phyloP scores from a whole-genome alignment of 2,888 invertebrate genomes.

The Drosophila mimica region DNA sequence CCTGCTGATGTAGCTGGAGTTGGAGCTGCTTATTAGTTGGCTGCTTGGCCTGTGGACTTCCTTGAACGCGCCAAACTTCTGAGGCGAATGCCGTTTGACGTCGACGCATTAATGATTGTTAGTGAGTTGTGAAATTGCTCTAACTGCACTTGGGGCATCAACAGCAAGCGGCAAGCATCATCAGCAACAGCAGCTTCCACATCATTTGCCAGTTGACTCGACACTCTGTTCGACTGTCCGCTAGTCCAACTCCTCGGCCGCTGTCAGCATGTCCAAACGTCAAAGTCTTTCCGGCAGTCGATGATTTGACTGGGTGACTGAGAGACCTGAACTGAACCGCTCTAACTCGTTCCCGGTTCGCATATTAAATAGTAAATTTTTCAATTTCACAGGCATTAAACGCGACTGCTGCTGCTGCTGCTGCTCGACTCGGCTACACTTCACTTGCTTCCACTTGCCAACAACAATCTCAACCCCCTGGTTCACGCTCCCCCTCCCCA shows the following conservation, averaged over 20 bases:
- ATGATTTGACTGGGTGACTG: constrained; percentile 38
- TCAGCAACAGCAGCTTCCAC: constrained; percentile 63
- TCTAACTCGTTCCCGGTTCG: constrained; percentile 67
- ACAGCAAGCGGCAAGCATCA: constrained; percentile 42
- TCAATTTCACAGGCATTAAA: constrained; percentile 82
- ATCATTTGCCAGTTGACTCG: constrained; percentile 68
- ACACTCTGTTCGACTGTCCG: constrained; percentile 34
- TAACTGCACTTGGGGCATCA: constrained; percentile 75
- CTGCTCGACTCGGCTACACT: constrained; percentile 52
- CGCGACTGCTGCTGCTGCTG: constrained; percentile 64
- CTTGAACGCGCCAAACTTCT: constrained; percentile 69
- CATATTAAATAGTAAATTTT: constrained; percentile 80
- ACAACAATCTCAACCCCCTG: constrained; percentile 15
- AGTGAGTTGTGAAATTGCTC: constrained; percentile 81
- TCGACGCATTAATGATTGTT: constrained; percentile 80
- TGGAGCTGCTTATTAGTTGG: constrained; percentile 72
- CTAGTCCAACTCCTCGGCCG: constrained; percentile 29
- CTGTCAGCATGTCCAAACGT: constrained; percentile 59
- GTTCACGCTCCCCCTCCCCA: neutral
- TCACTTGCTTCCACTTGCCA: constrained; percentile 41
- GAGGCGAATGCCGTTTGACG: constrained; percentile 67
- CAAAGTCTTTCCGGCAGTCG: constrained; percentile 77
- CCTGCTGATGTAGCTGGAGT: constrained; percentile 5
- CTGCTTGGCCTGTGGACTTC: constrained; percentile 66
- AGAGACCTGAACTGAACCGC: constrained; percentile 21